Evolutionary conservation across 2,797 vertebrate species (phyloP).

Genomic region (Schizothorax lantsangensis): DNA sequence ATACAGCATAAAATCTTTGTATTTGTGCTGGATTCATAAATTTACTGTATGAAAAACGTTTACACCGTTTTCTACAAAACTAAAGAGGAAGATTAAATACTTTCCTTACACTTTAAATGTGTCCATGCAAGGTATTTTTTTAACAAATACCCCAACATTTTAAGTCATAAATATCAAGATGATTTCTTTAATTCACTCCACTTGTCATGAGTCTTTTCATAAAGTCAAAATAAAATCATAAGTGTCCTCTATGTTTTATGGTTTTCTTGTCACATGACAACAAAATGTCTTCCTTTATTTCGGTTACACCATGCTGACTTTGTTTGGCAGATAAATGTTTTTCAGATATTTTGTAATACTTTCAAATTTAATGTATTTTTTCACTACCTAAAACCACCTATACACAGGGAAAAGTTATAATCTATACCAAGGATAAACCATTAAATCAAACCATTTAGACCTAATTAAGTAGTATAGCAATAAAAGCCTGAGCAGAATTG

Average conservation of each 20-base stretch:
- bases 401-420: neutral
- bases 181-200: neutral
- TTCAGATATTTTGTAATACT: neutral
- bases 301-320: neutral
- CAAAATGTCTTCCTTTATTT: neutral
- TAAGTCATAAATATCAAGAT: neutral
- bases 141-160: neutral
- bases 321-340: neutral
- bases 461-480: neutral
- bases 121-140: neutral
- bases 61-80: neutral
- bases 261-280: constrained; percentile 14
- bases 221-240: neutral
- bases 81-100: neutral
- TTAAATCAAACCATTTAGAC: neutral
- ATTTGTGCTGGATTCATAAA: neutral
- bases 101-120: neutral
- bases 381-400: neutral
- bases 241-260: neutral
- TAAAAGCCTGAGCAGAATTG: neutral
- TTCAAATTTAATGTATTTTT: neutral
- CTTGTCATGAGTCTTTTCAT: neutral
- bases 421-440: neutral
- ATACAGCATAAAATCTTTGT: neutral
- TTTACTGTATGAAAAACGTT: neutral